Base-by-base conservation (phyloP, 2,113 vertebrate species). In the Bufo bufo region DNA sequence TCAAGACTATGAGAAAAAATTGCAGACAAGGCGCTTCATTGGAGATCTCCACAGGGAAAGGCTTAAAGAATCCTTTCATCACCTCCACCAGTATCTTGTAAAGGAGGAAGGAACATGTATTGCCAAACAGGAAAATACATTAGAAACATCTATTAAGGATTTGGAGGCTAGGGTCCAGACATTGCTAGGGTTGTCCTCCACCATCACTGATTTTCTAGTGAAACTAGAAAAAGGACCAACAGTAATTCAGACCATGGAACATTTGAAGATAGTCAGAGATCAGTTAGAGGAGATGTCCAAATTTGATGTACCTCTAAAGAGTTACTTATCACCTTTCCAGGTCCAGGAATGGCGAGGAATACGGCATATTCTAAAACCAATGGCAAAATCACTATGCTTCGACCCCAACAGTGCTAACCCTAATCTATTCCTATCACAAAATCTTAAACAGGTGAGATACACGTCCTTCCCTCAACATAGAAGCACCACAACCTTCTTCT, bases 401-500 rank as follows among this genome's bases (percentile, higher is more conserved):
- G 94, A 95, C 11, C 93, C 94, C 0, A 92, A 94, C 17, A 95
- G 94, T 0, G 95, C 95, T 0, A 93, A 96, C 0, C 93, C 95
- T 0, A 92, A 93, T 0, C 91, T 96, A 0, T n/a, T 93, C 3
- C 82, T 96, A 0, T 95, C 94, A 0, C 84, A 90, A n/a, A 93
- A 95, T 0, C n/a, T 52, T 3, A 91, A 83, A 49, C 0, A 90
- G 0, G 94, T 93, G 10, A 65, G 90, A 0, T 92, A 93, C 0
- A 91, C 91, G 0, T 90, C 88, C 16, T 23, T 82, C 1, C 91
- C 91, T 2, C 91, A 90, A 1, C 43, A 82, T 0, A 16, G 93
- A 0, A 92, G 91, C 19, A 91, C 83, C 56, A 92, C 92, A 0
- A 87, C 93, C 13, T 92, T 94, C 17, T 96, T 96, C 0, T 93